Percentiles rank a stretch among this genome's conserved stretches.
phyloP scores from a whole-genome alignment of 2,113 vertebrate species.

The Lagenorhynchus albirostris region DNA sequence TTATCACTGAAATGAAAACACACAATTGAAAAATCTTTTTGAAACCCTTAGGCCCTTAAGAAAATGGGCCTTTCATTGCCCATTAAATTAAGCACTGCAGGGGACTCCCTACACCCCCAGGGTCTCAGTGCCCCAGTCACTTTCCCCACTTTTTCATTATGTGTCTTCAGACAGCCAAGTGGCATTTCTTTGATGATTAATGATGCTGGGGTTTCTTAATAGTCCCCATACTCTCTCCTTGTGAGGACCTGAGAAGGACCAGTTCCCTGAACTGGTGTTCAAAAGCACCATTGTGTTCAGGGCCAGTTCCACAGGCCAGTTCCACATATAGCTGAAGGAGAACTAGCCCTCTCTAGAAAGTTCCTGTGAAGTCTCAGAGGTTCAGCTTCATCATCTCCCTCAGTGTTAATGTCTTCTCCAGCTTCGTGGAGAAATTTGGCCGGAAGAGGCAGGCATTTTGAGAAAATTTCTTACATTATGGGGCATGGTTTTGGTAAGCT shows the following conservation, averaged over 20 bases:
- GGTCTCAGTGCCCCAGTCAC: not conserved
- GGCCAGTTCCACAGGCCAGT: not conserved
- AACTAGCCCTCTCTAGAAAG: not conserved
- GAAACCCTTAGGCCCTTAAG: not conserved
- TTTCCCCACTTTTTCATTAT: not conserved
- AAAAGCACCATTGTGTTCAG: not conserved
- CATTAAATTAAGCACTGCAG: conserved; percentile 21
- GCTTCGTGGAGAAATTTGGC: not conserved
- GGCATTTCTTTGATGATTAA: not conserved
- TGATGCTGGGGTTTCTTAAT: not conserved
- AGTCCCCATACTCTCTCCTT: not conserved
- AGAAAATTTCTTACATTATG: not conserved
- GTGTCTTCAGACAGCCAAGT: not conserved
- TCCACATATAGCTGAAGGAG: not conserved
- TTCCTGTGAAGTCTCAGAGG: not conserved
- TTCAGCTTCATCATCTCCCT: not conserved
- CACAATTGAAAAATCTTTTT: not conserved
- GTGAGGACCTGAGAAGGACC: not conserved
- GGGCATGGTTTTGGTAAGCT: not conserved
- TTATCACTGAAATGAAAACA: not conserved
- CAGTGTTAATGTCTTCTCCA: not conserved
- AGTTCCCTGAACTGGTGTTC: not conserved
- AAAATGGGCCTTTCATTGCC: not conserved
- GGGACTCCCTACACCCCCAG: not conserved
- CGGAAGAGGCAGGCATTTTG: not conserved